These are phyloP conservation scores for Hirudo medicinalis DNA, from an alignment of 1,140 invertebrate genomes.

Conservation along the genomic window DNA sequence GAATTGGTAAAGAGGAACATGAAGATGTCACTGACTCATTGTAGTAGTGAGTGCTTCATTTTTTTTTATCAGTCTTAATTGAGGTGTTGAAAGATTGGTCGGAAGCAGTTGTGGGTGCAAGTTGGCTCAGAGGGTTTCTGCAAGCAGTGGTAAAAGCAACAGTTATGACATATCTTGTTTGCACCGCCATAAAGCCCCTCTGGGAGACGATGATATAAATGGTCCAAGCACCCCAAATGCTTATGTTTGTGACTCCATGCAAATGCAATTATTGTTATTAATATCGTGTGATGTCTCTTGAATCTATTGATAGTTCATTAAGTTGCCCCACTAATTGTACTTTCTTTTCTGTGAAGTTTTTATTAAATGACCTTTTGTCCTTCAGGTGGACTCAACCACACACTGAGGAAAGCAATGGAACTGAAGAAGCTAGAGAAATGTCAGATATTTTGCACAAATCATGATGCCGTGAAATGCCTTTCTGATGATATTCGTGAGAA, in stretches of 20 bases:
- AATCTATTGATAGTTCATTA: neutral
- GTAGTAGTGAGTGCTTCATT: neutral
- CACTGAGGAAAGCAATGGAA: conserved; percentile 2
- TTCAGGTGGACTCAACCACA: neutral
- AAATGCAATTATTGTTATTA: neutral
- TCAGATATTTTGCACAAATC: neutral
- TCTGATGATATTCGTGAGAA: no score
- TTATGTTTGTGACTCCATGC: neutral
- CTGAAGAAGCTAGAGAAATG: neutral
- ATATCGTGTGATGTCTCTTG: neutral
- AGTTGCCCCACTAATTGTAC: neutral
- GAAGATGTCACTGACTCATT: neutral
- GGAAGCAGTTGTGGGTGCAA: no score
- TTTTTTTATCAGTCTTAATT: neutral
- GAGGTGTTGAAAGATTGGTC: no score
- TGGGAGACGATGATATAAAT: no score
- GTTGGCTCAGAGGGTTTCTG: no score
- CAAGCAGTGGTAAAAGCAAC: no score
- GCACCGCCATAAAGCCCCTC: no score
- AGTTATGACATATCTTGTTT: no score
- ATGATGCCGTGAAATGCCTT: neutral
- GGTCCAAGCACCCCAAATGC: no score
- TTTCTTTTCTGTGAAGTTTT: no score
- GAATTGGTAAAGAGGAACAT: neutral
- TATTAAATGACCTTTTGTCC: no score